Evolutionary conservation across 2,797 vertebrate genomes (phyloP).

Genomic region (Paguma larvata): DNA sequence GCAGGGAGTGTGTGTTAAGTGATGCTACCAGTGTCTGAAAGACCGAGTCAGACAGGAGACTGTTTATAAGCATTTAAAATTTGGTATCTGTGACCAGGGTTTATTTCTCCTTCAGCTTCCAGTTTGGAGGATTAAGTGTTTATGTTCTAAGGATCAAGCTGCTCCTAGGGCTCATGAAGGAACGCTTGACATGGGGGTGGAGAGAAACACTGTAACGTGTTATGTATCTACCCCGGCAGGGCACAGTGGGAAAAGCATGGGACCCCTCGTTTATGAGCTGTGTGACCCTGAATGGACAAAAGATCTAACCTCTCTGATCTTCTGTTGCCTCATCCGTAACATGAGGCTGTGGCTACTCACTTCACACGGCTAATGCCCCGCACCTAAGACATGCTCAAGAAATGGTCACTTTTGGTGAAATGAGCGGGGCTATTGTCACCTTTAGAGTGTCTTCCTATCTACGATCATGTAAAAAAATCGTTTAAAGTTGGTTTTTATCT

Average conservation of each 20-base stretch:
- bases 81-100: neutral
- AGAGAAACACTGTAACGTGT: neutral
- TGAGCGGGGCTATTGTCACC: neutral
- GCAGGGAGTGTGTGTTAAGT: constrained; percentile 54
- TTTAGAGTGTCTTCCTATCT: constrained; percentile 45
- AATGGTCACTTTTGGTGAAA: neutral
- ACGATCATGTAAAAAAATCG: neutral
- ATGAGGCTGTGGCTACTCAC: neutral
- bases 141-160: constrained; percentile 31
- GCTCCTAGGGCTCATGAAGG: neutral
- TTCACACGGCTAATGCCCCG: neutral
- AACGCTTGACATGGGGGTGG: neutral
- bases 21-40: constrained; percentile 4
- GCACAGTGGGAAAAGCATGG: neutral
- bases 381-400: constrained; percentile 17
- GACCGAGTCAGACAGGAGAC: constrained; percentile 11
- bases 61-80: constrained; percentile 37
- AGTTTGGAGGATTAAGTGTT: constrained; percentile 11
- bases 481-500: constrained; percentile 45
- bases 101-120: constrained; percentile 56
- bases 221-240: neutral
- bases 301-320: neutral
- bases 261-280: neutral
- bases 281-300: neutral
- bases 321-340: constrained; percentile 19